Evolutionary conservation across 2,113 vertebrate genomes (phyloP), one percentile per base, ranked within the genome.

Genomic region (Stomatorhinus ivindoensis): DNA sequence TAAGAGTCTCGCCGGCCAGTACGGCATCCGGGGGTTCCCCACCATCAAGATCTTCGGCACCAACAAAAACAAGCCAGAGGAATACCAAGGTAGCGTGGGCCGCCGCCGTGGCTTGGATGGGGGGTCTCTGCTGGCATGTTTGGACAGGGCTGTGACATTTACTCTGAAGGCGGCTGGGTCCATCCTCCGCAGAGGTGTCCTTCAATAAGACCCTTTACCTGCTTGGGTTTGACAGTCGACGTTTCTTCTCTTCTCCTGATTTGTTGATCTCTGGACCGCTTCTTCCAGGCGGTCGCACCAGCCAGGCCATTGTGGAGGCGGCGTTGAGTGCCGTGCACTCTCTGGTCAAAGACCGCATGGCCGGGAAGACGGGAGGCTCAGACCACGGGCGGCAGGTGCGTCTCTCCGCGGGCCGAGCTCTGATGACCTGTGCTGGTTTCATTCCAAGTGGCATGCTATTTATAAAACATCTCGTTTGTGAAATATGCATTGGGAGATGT

Each of bases 1-100:
- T 92, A 97, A 98, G 91, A 97, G 97, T 10, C 93, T 99, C 50
- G 97, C 97, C 3, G 94, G 97, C n/a, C 98, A 99, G 85, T 99
- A 97, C 90, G 97, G 96, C 3, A 96, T 99, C 88, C 95, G 95
- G 92, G 98, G 98, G 0, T 99, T 98, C 94, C 98, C 98, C 31
- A 99, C 98, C 89, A 99, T 99, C 95, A 99, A 99, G 94, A 92
- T 99, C 93, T 99, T 99, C 93, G 97, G 98, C 10, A 94, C 96
- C 88, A 98, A 99, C 92, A 99, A 99, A 95, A 96, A 99, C 92
- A 98, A 96, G 92, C 97, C 98, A 1, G 97, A 99, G 86, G 97
- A 98, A 51, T 99, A 98, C 93, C 97, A 99, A 94, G 98, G 98
- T 99, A 95, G 89, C 27, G 4, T 69, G 31, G 19, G 5, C 53